Conservation (phyloP, 2,888 invertebrate species). For the Ophion ventricosus region DNA sequence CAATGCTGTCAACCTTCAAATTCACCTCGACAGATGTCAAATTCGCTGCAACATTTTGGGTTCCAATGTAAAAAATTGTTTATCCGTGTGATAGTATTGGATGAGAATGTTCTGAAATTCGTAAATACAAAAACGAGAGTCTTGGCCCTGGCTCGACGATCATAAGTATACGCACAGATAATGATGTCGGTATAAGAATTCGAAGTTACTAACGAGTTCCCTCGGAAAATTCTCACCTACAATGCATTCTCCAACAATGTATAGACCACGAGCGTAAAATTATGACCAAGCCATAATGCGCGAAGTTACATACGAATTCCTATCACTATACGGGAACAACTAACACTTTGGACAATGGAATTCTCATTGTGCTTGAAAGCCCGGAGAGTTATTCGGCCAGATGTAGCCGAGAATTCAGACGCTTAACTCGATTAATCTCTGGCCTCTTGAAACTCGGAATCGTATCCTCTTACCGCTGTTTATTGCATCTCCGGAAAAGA, state of each 20-base stretch:
- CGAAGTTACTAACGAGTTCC: not conserved
- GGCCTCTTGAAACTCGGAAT: slow-evolving; percentile 23
- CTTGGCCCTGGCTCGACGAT: not conserved
- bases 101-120: not conserved
- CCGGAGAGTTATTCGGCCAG: slow-evolving; percentile 42
- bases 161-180: not conserved
- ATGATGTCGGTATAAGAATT: slow-evolving; percentile 6
- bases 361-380: slow-evolving; percentile 38
- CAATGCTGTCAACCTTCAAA: too few species aligned
- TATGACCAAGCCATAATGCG: slow-evolving; percentile 27
- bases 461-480: slow-evolving; percentile 31
- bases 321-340: slow-evolving; percentile 18
- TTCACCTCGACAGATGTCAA: too few species aligned
- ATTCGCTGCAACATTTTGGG: too few species aligned
- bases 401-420: slow-evolving; percentile 37
- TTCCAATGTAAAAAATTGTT: too few species aligned
- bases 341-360: slow-evolving; percentile 48
- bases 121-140: not conserved
- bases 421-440: slow-evolving; percentile 53
- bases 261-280: slow-evolving; percentile 22
- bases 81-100: too few species aligned
- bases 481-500: not conserved
- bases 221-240: not conserved
- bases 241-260: not conserved
- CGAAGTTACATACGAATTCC: not conserved